Evolutionary conservation across 2,888 invertebrate species (phyloP), one percentile per base, ranked within the genome.

Genomic region (Lobophora halterata): DNA sequence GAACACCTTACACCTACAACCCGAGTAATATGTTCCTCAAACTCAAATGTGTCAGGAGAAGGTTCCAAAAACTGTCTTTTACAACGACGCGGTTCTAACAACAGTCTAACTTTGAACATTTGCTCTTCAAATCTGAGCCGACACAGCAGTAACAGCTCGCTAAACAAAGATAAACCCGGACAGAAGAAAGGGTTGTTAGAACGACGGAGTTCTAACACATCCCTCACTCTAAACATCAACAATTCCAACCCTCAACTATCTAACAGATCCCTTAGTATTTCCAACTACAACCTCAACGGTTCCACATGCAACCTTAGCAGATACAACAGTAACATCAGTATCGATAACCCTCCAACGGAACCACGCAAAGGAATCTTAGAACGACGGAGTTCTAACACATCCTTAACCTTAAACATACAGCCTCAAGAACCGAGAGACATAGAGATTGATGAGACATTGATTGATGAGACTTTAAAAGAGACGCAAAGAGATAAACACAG

Each of bases 151-250:
- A 88, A 91, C 37, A 90, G 83, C 41, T 89, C 90, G 0, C 69
- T 90, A 2, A 89, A 85, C 39, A 83, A 82, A 59, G 86, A 85
- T 0, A 86, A 79, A 56, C 53, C 66, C 0, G 71, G 71, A 0
- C 88, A 80, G 24, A 89, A 90, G 21, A 93, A 93, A 58, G 94
- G 95, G 4, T 77, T 96, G 1, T 78, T 96, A 3, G 95, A 96
- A 67, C 90, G 97, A 12, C 89, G 97, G 33, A 97, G 97, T 30
- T 97, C 97, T 1, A 97, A 96, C 67, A 96, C 97, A 0, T 96
- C 96, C 36, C 81, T 97, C 1, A 97, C 97, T 0, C 90, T 97
- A 10, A 95, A 95, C 40, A 87, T 88, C 4, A 87, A 85, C 38
- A 81, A 64, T 11, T 82, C 85, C 0, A 86, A 83, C 37, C 80